Evolutionary conservation across 2,797 vertebrate genomes (phyloP), one percentile per base, ranked within the genome.

Genomic region (Coregonus suidteri): DNA sequence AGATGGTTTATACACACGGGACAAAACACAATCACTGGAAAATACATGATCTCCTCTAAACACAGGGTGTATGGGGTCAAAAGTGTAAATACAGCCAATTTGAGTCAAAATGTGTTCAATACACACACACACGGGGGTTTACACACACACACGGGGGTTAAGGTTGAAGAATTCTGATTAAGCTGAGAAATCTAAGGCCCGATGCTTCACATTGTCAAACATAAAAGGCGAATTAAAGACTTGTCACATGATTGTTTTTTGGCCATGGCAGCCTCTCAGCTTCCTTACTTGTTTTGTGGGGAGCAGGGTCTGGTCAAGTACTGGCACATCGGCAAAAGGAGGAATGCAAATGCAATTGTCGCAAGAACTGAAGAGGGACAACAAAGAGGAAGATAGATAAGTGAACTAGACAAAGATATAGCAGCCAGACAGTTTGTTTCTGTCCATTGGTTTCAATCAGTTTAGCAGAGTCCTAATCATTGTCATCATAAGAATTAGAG

Each of bases 281-380:
- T 65, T 90, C 81, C 98, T 97, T 96, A 99, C 98, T 99, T 99
- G 96, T 99, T 99, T 88, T 98, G 97, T 85, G 98, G 95, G 75
- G 98, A 96, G 91, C 98, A 99, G 88, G 98, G 98, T 91, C 96
- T 95, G 90, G 98, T 99, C 95, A 99, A 95, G 94, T 99, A 99
- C 96, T 99, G 98, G 95, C 98, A 99, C 98, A 99, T 99, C 74
- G 98, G 98, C 93, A 99, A 94, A 90, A 99, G 94, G 75, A 99
- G 98, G 90, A 99, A 99, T 90, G 98, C 98, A 88, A 99, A 99
- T 70, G 98, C 98, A 92, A 99, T 99, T 77, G 98, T 99, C 85
- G 98, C 98, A 83, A 99, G 96, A 92, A 99, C 98, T 99, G 90
- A 20, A 84, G 80, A 92, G 84, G 79, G 79, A 13, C 75, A 82